Base-by-base conservation (phyloP, 2,113 vertebrate genomes). In the Tachysurus vachellii region DNA sequence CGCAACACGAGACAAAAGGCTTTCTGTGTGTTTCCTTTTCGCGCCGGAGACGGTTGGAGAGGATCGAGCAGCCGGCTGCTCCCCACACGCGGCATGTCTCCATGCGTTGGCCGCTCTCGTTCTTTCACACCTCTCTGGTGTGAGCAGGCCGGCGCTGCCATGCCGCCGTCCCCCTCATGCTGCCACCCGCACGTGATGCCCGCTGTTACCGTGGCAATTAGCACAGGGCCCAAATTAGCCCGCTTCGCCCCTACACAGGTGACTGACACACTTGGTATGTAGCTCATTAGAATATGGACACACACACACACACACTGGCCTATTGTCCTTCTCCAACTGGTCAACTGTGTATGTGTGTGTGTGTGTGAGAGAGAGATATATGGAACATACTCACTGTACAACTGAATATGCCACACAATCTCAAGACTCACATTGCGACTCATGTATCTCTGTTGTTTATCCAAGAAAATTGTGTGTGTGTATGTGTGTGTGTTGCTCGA, bases 161-260 rank as follows among this genome's bases (percentile, higher is more conserved):
- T 93, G 93, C 92, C 94, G 92, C 91, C 93, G 90, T 91, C 93
- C 92, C 92, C 91, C 93, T 92, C 93, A 91, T 57, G 26, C 86
- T 82, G 92, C 93, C 93, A 92, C 93, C 93, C 93, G 92, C 94
- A 92, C 94, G 94, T 94, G 95, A 94, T 93, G 93, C 94, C 94
- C 93, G 94, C 94, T 93, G 94, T 96, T 95, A 95, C 95, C 92
- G 94, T 94, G 93, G 94, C 95, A 96, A 96, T 96, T 95, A 95
- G 94, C 92, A 89, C 94, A 93, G 93, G 92, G 94, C 92, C 94
- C 93, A 95, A 94, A 95, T 96, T 95, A 95, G 94, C 92, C 93
- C 92, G 93, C 94, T 84, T 94, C 93, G 91, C 93, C 93, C 94
- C 93, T 95, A 93, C 94, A 94, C 94, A 95, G 94, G 95, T 95